Evolutionary conservation across 2,888 invertebrate genomes (phyloP).

Genomic region (Poecilus cupreus): DNA sequence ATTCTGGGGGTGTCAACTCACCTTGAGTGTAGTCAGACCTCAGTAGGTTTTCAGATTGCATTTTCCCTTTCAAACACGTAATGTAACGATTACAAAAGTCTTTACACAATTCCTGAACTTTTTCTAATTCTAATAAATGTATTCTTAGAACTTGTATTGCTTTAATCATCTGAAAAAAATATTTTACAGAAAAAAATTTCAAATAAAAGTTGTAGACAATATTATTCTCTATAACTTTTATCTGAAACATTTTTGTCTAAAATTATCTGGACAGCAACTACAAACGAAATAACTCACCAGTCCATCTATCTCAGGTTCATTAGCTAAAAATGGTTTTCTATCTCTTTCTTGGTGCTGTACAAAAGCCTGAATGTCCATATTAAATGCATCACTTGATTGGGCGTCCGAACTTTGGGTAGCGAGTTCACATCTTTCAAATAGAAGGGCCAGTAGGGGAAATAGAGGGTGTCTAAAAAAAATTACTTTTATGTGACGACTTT

Average conservation of each 20-base stretch:
- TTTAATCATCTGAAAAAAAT: slow-evolving; percentile 82
- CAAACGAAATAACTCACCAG: slow-evolving; percentile 81
- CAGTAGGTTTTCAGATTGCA: slow-evolving; percentile 91
- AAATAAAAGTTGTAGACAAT: no score
- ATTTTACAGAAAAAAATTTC: neutral
- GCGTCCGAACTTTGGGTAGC: slow-evolving; percentile 95
- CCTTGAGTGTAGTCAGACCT: slow-evolving; percentile 86
- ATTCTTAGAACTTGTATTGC: slow-evolving; percentile 93
- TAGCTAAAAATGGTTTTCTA: slow-evolving; percentile 88
- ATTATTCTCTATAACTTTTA: no score
- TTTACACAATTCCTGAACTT: slow-evolving; percentile 95
- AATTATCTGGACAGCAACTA: no score
- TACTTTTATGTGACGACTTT: no score
- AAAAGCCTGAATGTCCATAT: slow-evolving; percentile 91
- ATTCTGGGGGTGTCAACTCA: no score
- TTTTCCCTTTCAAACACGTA: slow-evolving; percentile 91
- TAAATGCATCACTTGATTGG: slow-evolving; percentile 85
- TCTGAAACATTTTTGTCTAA: no score
- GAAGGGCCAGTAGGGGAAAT: slow-evolving; percentile 92
- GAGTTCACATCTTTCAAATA: slow-evolving; percentile 97
- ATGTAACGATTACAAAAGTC: slow-evolving; percentile 96
- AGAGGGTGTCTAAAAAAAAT: slow-evolving; percentile 86
- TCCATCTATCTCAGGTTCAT: slow-evolving; percentile 96
- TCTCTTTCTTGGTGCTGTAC: slow-evolving; percentile 93
- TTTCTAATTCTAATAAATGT: slow-evolving; percentile 93